Base-by-base conservation (phyloP, 2,888 invertebrate species). In the Nebria salina region DNA sequence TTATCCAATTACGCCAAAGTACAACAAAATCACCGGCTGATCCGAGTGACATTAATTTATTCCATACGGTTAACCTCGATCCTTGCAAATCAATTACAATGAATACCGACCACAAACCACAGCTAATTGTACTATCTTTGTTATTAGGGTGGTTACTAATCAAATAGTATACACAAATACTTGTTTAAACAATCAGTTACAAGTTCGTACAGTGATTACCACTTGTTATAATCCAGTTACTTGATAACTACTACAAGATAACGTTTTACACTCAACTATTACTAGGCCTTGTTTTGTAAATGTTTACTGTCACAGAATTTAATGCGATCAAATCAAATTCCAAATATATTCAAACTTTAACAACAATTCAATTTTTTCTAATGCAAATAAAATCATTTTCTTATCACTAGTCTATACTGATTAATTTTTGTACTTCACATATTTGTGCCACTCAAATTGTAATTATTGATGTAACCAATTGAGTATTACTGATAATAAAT, bases 1-100 rank as follows among this genome's bases (percentile, higher is more conserved):
- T 70, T 70, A 70, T 78, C 78, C 78, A 78, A 78, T 78, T 78
- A 78, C 78, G 65, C 73, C 54, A 54, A 72, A 54, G 25, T 41
- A 73, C 78, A 78, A 78, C 65, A 78, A 78, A n/a, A 78, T 78
- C 78, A 78, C 73, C 72, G 54, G 4, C 54, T 54, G 54, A 54
- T 54, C 8, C 2, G 65, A 73, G 73, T 72, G 78, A 78, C 78
- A 73, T 78, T 78, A 78, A 78, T 78, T 72, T 78, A 78, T 78
- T 78, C 78, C 65, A 78, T 11, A 42, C 73, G 78, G 72, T 78
- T 78, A 73, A 65, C 73, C 70, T 70, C 76, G 68, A 76, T 70
- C 76, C 8, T 54, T 8, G 54, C 7, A 13, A 54, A 54, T 54
- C 54, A 54, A 54, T 54, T 54, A 54, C 7, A 8, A 54, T 4